A percentile compares a stretch with the other conserved stretches of the same genome.
Evolutionary conservation across 2,113 vertebrate species (phyloP).

Genomic region (Barnardius zonarius): DNA sequence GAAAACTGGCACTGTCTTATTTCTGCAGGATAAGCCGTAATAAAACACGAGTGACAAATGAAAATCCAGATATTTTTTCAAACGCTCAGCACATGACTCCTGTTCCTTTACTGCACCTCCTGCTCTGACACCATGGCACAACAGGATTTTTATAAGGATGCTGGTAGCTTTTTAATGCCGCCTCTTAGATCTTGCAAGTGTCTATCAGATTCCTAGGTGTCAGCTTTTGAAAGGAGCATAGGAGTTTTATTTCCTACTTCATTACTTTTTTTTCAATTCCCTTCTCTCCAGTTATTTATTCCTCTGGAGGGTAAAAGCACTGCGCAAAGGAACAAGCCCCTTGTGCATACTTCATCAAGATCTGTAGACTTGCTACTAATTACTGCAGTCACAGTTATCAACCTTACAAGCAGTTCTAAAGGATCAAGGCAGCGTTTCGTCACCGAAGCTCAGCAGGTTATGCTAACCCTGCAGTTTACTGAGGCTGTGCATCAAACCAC

Average conservation of each 20-base stretch:
- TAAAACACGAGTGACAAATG: neutral
- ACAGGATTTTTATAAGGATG: neutral
- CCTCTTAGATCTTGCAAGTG: neutral
- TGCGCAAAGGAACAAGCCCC: neutral
- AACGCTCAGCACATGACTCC: neutral
- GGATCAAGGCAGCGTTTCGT: neutral
- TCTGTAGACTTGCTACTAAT: neutral
- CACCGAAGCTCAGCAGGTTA: neutral
- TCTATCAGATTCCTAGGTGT: neutral
- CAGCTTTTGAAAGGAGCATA: neutral
- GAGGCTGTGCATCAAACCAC: neutral
- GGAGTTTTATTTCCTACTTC: neutral
- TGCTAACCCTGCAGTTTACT: neutral
- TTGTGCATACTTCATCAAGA: neutral
- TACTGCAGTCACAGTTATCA: neutral
- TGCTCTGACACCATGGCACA: neutral
- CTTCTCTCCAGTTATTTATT: neutral
- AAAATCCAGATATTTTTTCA: neutral
- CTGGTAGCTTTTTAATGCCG: neutral
- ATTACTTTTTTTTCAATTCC: neutral
- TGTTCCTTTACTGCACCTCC: neutral
- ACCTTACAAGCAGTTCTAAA: neutral
- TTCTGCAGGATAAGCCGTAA: rapidly evolving
- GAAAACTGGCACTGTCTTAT: neutral
- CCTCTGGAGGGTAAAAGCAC: neutral